These are phyloP conservation scores for Paradoxurus hermaphroditus DNA, from an alignment of 2,113 vertebrate genomes.

Conservation along the genomic window DNA sequence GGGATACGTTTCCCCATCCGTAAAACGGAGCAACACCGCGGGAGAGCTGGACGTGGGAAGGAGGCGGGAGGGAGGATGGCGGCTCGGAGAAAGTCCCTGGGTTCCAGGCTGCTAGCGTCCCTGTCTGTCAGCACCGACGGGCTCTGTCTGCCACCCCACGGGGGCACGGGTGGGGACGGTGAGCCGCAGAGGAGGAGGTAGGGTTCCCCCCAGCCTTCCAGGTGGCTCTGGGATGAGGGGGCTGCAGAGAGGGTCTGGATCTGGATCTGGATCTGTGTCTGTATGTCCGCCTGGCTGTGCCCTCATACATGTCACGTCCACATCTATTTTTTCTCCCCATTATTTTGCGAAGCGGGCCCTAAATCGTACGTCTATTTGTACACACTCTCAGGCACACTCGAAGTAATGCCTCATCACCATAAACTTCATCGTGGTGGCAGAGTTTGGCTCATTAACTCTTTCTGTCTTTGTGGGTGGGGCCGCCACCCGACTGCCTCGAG, in stretches of 20 bases:
- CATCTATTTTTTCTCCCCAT: neutral
- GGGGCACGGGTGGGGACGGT: accelerated
- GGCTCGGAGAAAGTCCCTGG: neutral
- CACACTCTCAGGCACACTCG: neutral
- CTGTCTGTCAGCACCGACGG: neutral
- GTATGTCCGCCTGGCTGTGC: neutral
- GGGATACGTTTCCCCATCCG: no score
- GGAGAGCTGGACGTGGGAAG: neutral
- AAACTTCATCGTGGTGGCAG: neutral
- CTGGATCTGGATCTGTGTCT: neutral
- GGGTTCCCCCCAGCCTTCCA: neutral
- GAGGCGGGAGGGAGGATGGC: accelerated
- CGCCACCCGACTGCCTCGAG: accelerated
- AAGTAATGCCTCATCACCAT: neutral
- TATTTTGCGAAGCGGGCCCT: neutral
- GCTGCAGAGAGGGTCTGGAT: neutral
- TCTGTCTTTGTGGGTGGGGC: neutral
- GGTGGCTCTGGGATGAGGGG: neutral
- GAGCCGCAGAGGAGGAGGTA: neutral
- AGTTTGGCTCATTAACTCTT: neutral
- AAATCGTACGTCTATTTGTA: neutral
- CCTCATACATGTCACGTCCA: neutral
- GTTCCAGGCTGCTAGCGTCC: neutral
- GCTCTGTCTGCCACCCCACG: neutral
- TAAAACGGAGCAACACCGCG: neutral